A percentile compares a stretch with the other conserved stretches of the same genome.
phyloP scores from a whole-genome alignment of 2,888 invertebrate species.

The Lamellibrachia columna region DNA sequence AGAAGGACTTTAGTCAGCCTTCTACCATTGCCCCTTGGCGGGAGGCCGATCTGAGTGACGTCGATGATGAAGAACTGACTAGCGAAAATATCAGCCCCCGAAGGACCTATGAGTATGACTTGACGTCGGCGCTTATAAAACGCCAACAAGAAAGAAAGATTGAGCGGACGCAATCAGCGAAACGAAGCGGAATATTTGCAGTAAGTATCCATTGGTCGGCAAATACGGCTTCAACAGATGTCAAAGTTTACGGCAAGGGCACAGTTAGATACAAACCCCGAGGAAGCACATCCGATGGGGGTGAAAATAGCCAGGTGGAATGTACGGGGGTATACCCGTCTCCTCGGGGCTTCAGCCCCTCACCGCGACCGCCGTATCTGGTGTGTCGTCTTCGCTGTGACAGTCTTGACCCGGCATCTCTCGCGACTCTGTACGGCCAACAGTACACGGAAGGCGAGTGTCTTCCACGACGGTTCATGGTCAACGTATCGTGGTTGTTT shows the following conservation, averaged over 20 bases:
- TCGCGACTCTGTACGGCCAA: background rate
- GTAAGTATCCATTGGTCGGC: background rate
- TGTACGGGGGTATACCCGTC: background rate
- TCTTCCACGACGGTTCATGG: background rate
- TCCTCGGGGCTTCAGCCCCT: background rate
- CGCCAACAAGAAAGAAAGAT: background rate
- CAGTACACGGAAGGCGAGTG: background rate
- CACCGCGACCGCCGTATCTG: background rate
- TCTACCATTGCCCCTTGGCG: background rate
- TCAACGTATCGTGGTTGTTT: background rate
- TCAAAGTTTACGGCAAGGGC: conserved; percentile 16
- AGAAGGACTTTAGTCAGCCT: background rate
- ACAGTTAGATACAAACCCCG: background rate
- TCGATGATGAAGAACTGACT: background rate
- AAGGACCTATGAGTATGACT: background rate
- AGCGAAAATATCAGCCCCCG: background rate
- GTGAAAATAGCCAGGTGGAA: background rate
- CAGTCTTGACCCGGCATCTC: background rate
- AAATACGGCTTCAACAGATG: background rate
- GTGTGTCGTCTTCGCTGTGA: background rate
- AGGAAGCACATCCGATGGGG: background rate
- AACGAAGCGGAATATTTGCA: background rate
- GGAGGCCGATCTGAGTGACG: background rate
- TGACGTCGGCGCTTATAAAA: background rate
- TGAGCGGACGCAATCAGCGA: background rate